These are phyloP conservation scores for Troides helena DNA, from an alignment of 2,888 invertebrate genomes.

Conservation along the genomic window DNA sequence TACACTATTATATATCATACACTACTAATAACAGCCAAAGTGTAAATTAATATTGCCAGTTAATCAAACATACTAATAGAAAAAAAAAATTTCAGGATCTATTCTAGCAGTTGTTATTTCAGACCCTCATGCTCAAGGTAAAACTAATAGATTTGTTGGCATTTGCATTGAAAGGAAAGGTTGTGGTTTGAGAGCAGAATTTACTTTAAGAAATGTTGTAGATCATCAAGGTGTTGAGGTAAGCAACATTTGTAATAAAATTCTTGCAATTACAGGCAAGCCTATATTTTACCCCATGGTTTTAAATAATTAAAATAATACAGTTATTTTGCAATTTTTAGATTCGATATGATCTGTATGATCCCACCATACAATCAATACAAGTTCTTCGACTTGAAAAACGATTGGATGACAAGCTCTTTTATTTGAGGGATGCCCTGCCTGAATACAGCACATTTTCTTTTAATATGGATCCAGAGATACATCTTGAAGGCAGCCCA, in stretches of 20 bases:
- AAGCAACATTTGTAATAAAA: not conserved
- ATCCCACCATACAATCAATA: slow-evolving; percentile 93
- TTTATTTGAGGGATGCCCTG: slow-evolving; percentile 93
- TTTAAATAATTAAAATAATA: too few species aligned
- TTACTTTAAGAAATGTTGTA: slow-evolving; percentile 94
- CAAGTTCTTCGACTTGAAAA: slow-evolving; percentile 96
- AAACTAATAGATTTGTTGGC: slow-evolving; percentile 91
- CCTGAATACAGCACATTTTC: slow-evolving; percentile 96
- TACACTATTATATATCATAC: too few species aligned
- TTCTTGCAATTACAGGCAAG: not conserved
- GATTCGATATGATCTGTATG: slow-evolving; percentile 92
- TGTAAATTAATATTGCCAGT: too few species aligned
- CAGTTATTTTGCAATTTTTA: slow-evolving; percentile 33
- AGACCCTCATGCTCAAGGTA: slow-evolving; percentile 91
- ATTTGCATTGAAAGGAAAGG: slow-evolving; percentile 94
- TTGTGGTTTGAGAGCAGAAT: slow-evolving; percentile 90
- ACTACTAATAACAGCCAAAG: too few species aligned
- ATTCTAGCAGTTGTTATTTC: slow-evolving; percentile 93
- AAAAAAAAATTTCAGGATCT: slow-evolving; percentile 81
- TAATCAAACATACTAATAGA: too few species aligned
- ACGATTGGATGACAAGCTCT: slow-evolving; percentile 92
- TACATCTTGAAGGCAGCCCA: slow-evolving; percentile 86
- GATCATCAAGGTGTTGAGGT: slow-evolving; percentile 91
- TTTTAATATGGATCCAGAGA: slow-evolving; percentile 93
- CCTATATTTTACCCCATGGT: not conserved